Evolutionary conservation across 2,888 invertebrate species (phyloP), one percentile per base, ranked within the genome.

Genomic region (Eupithecia pulchellata): DNA sequence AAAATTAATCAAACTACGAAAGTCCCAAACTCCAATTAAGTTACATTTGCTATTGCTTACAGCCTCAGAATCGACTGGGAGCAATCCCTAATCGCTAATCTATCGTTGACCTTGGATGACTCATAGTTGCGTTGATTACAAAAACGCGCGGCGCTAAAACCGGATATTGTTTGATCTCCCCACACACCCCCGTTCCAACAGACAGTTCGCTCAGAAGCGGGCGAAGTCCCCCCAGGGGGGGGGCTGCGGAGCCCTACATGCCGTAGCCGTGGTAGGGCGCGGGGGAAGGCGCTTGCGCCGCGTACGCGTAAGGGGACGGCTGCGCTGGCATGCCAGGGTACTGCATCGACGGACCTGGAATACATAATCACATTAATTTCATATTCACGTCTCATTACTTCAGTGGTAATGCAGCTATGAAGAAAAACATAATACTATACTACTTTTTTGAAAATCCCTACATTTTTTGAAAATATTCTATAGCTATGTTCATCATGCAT

Each of bases 191-290:
- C 42, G 52, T 64, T n/a, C 20, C 2, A 52, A 25, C 3, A 20
- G 8, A 52, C 52, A 52, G 25, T 52, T 52, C 27, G 42, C 78
- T 86, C 81, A 85, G 80, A 81, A 82, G 78, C 78, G 85, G 75
- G 82, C 80, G 77, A 72, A 77, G 75, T 72, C 78, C 78, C 84
- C 83, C 85, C 85, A 81, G 62, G 64, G 34, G 72, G 72, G 80
- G 80, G 84, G 75, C 67, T 77, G 81, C 81, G 76, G 81, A 42
- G 69, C 83, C 91, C 92, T 94, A 94, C 94, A 94, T 94, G 89
- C 94, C 94, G 89, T 94, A 94, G 13, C 94, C 94, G 89, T 94
- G 94, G 89, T 94, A 94, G 78, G 94, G 94, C 80, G 94, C 93
- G 64, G 94, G 94, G 62, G 94, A 93, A 0, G 94, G 94, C 71